A percentile compares a stretch with the other conserved stretches of the same genome.
Conservation (phyloP, 2,113 vertebrate species). For the Uria aalge region DNA sequence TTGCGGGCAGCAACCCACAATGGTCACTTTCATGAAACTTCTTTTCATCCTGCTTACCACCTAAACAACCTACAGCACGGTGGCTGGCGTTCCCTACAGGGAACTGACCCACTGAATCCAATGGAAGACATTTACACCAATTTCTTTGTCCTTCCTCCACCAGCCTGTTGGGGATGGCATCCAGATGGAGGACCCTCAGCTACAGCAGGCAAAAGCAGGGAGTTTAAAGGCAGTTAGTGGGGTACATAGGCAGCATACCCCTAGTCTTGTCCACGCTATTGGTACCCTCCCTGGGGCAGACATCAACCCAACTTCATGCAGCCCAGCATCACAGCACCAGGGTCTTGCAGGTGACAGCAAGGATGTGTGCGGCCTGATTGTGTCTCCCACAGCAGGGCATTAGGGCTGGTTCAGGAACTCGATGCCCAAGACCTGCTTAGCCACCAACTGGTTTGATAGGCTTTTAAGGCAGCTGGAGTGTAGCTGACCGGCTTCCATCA, state of each 20-base stretch:
- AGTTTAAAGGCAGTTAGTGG: background rate
- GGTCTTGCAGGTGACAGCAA: background rate
- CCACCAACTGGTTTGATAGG: background rate
- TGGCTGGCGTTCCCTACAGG: background rate
- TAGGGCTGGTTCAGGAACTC: background rate
- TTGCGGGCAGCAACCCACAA: background rate
- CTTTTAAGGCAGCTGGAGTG: background rate
- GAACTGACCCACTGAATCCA: background rate
- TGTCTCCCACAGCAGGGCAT: background rate
- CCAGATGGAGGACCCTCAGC: background rate
- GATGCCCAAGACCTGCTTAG: background rate
- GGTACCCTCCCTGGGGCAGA: background rate
- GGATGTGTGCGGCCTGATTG: background rate
- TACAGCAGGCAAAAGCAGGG: background rate
- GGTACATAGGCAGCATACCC: background rate
- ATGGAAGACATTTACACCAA: background rate
- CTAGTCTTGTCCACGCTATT: background rate
- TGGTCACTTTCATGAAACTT: background rate
- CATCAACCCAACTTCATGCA: background rate
- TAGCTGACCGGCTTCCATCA: background rate
- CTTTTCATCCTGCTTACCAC: background rate
- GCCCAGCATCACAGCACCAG: background rate
- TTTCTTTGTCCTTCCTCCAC: background rate
- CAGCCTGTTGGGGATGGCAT: background rate
- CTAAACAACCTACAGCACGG: background rate